Evolutionary conservation across 1,140 invertebrate species (phyloP).

Genomic region (Diabrotica undecimpunctata): DNA sequence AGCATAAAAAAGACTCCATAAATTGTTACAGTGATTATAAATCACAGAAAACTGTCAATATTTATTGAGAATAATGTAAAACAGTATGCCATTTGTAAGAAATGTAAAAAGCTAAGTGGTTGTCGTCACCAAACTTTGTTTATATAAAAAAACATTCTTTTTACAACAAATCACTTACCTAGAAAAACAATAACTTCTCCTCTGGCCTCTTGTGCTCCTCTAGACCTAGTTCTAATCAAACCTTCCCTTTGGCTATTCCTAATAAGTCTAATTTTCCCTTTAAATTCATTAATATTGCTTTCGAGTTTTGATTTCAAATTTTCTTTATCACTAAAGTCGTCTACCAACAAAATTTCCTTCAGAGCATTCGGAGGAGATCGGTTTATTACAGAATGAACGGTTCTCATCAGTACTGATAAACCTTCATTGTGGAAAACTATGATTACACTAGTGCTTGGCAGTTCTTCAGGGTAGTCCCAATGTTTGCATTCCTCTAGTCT

Average conservation of each 20-base stretch:
- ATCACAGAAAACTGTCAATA: no score
- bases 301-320: slow-evolving; percentile 86
- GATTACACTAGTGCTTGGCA: slow-evolving; percentile 92
- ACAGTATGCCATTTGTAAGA: no score
- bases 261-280: slow-evolving; percentile 83
- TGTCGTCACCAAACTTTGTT: no score
- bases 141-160: no score
- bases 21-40: no score
- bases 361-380: slow-evolving; percentile 85
- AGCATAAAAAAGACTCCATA: no score
- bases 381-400: slow-evolving; percentile 95
- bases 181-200: slow-evolving; percentile 98
- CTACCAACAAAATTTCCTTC: slow-evolving; percentile 95
- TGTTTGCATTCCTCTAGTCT: slow-evolving; percentile 87
- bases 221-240: slow-evolving; percentile 84
- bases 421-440: slow-evolving; percentile 99
- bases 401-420: slow-evolving; percentile 89
- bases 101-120: no score
- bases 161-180: slow-evolving; percentile 44
- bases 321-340: slow-evolving; percentile 96
- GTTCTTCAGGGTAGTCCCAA: slow-evolving; percentile 89
- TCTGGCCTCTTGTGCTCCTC: slow-evolving; percentile 87
- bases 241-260: slow-evolving; percentile 86
- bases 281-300: slow-evolving; percentile 82
- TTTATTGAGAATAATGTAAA: no score